phyloP scores from a whole-genome alignment of 2,797 vertebrate genomes.

The Poecilia velifera region DNA sequence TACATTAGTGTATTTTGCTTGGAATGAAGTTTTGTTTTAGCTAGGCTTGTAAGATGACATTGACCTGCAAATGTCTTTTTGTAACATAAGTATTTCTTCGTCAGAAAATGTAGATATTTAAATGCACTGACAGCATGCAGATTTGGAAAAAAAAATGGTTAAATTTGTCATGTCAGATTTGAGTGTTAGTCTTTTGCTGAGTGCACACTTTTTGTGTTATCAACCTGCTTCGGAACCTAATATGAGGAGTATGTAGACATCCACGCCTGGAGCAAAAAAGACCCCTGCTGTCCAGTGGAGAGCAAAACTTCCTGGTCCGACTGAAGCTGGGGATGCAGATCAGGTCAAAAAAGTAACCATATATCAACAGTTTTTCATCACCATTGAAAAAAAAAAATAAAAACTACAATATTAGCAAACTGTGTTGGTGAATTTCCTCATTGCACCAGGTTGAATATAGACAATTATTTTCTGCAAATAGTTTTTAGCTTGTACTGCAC shows the following conservation, averaged over 20 bases:
- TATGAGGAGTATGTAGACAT: neutral
- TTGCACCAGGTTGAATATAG: neutral
- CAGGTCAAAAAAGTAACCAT: neutral
- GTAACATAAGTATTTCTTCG: neutral
- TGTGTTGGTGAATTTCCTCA: neutral
- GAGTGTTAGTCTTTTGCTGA: neutral
- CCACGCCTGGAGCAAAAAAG: neutral
- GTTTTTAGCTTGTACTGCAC: neutral
- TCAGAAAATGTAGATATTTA: neutral
- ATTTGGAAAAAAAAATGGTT: no score
- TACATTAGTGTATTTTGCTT: neutral
- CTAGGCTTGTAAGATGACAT: neutral
- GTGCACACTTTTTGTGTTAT: neutral
- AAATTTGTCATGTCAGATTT: neutral
- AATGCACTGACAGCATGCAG: no score
- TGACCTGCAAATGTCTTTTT: neutral
- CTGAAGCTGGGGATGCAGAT: neutral
- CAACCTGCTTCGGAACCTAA: neutral
- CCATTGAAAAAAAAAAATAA: neutral
- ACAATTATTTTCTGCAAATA: conserved; percentile 16
- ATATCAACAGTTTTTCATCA: neutral
- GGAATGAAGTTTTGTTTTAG: neutral
- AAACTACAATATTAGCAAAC: neutral
- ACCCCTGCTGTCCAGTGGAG: neutral
- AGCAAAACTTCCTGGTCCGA: neutral